phyloP scores from a whole-genome alignment of 2,113 vertebrate genomes.

The Cryptotis parvus region DNA sequence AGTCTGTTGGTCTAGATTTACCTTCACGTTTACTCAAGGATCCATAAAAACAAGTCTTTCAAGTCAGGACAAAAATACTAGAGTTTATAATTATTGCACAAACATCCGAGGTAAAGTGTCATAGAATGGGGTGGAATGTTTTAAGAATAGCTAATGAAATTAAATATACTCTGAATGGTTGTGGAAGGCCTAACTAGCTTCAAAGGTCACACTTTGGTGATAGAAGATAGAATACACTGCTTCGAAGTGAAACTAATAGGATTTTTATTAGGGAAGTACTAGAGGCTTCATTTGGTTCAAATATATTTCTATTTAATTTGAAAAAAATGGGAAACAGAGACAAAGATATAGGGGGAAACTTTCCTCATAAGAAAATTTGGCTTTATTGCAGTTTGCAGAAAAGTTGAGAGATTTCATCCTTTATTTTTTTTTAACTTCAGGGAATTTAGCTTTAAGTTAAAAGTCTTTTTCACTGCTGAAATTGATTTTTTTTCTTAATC shows the following conservation, averaged over 20 bases:
- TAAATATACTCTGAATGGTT: conserved; percentile 65
- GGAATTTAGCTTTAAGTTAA: conserved; percentile 76
- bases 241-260: conserved; percentile 63
- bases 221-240: neutral
- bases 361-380: conserved; percentile 63
- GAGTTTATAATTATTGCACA: conserved; percentile 55
- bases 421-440: conserved; percentile 35
- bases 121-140: conserved; percentile 50
- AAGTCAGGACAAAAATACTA: conserved; percentile 21
- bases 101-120: conserved; percentile 64
- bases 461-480: conserved; percentile 67
- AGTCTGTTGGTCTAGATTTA: neutral
- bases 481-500: conserved; percentile 75
- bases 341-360: conserved; percentile 34
- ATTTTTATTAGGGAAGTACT: conserved; percentile 57
- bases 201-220: conserved; percentile 59
- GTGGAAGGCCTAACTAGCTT: conserved; percentile 59
- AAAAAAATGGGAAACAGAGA: conserved; percentile 3
- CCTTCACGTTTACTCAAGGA: neutral
- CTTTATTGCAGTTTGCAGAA: conserved; percentile 68
- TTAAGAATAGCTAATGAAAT: conserved; percentile 60
- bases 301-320: conserved; percentile 71
- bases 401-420: conserved; percentile 42
- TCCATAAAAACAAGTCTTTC: conserved; percentile 13
- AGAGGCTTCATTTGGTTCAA: conserved; percentile 69